Evolutionary conservation across 2,888 invertebrate genomes (phyloP).

Genomic region (Drosophila subquinaria): DNA sequence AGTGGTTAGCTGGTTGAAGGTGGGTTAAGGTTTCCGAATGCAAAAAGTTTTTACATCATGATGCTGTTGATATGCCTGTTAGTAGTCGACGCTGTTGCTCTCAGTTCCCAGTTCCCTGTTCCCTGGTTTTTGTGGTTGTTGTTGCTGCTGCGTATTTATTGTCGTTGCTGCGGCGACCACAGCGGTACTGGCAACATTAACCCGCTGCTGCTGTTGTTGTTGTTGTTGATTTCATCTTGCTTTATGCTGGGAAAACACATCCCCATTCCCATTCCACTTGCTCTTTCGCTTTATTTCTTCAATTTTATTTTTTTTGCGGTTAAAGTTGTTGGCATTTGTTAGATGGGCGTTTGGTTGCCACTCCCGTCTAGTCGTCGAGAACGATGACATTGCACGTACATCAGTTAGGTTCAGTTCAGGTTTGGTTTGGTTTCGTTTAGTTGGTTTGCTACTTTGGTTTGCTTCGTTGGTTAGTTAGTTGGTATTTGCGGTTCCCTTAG

Average conservation of each 20-base stretch:
- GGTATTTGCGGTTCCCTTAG: constrained; percentile 73
- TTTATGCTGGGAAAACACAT: constrained; percentile 28
- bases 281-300: constrained; percentile 13
- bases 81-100: constrained; percentile 46
- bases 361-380: constrained; percentile 46
- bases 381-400: constrained; percentile 56
- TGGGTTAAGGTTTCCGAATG: constrained; percentile 59
- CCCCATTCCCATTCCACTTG: constrained; percentile 8
- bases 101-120: constrained; percentile 8
- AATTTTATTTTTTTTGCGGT: constrained; percentile 64
- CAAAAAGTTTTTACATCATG: constrained; percentile 82
- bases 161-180: constrained; percentile 66
- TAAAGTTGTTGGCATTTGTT: constrained; percentile 76
- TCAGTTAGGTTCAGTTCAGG: constrained; percentile 47
- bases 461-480: constrained; percentile 51
- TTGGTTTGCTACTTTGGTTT: constrained; percentile 27
- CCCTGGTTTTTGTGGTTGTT: constrained; percentile 12
- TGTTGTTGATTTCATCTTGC: constrained; percentile 32
- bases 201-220: constrained; percentile 39
- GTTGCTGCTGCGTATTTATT: constrained; percentile 71
- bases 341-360: constrained; percentile 18
- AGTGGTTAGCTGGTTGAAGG: constrained; percentile 53
- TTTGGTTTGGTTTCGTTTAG: constrained; percentile 22
- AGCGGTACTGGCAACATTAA: constrained; percentile 53
- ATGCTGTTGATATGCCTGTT: constrained; percentile 75